Evolutionary conservation across 2,113 vertebrate genomes (phyloP), one percentile per base, ranked within the genome.

Genomic region (Nothobranchius kuhntae): DNA sequence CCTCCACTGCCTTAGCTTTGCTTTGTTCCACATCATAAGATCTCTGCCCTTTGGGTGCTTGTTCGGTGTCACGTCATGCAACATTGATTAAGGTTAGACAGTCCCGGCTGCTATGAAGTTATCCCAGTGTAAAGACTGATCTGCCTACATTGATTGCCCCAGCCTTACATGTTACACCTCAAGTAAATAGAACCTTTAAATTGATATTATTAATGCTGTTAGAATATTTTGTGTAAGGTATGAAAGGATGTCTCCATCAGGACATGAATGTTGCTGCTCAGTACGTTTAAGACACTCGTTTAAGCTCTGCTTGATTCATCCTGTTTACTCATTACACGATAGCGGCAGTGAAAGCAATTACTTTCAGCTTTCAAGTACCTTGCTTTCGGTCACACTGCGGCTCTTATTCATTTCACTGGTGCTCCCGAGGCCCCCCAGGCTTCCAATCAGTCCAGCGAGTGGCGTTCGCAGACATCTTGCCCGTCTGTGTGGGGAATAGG

Each of bases 261-360:
- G 61, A 58, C 52, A 50, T 38, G n/a, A 62, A 59, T 46, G 52
- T 73, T 75, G 48, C 45, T 6, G 35, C 70, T 65, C 44, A 68
- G 69, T 69, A 83, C 72, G 68, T 81, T 82, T 64, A 75, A 51
- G 75, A 69, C 62, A 45, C 70, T 26, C 68, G 75, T 85, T 51
- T 54, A 36, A 62, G 24, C 73, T 57, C 47, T 36, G 47, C 65
- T 68, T 83, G 69, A 80, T 78, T 84, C 77, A 80, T 82, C 78
- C 69, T 84, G 84, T 91, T 91, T 83, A 87, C 80, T 87, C 77
- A 86, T 90, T 86, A 83, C 82, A 77, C 51, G 78, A 78, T 82
- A 50, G 79, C 78, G 78, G 78, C 57, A 71, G 84, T 71, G 38
- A 80, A 85, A 83, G 82, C 84, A 82, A 78, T 87, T 84, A 79